Percentiles rank a stretch among this genome's conserved stretches.
Conservation (phyloP, 1,140 invertebrate species). For the Notospermus geniculatus region DNA sequence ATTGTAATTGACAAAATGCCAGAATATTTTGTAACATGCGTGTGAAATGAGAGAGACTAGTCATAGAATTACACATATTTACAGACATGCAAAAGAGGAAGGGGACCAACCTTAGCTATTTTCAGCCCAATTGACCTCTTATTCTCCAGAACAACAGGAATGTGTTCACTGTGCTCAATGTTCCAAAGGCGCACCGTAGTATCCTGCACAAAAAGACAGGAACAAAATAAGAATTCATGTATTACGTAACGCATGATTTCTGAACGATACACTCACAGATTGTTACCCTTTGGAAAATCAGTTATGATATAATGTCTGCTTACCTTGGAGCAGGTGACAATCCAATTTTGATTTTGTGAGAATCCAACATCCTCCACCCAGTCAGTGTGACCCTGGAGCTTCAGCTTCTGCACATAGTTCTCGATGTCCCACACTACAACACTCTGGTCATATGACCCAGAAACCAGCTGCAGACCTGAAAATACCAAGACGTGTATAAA, state of each 20-base stretch:
- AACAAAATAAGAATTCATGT: no score
- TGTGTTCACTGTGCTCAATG: conserved; percentile 51
- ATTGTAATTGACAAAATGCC: no score
- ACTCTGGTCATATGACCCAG: conserved; percentile 49
- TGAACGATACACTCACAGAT: no score
- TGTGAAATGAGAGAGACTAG: no score
- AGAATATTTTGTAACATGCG: no score
- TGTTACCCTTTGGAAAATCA: no score
- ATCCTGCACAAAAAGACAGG: conserved; percentile 31
- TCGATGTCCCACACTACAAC: conserved; percentile 54
- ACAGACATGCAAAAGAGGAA: no score
- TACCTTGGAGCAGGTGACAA: conserved; percentile 52
- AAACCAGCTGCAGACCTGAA: conserved; percentile 42
- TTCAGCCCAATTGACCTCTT: conserved; percentile 49
- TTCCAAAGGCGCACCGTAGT: conserved; percentile 51
- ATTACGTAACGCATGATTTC: background rate
- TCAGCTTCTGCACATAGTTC: conserved; percentile 47
- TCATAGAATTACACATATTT: no score
- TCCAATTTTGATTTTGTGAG: conserved; percentile 44
- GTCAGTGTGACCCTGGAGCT: conserved; percentile 52
- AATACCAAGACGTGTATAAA: conserved; percentile 6
- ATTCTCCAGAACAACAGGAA: conserved; percentile 49
- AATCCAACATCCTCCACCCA: conserved; percentile 54
- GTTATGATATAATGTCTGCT: no score
- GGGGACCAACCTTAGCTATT: conserved; percentile 45